Evolutionary conservation across 2,797 vertebrate genomes (phyloP), one percentile per base, ranked within the genome.

Genomic region (Threskiornis aethiopicus): DNA sequence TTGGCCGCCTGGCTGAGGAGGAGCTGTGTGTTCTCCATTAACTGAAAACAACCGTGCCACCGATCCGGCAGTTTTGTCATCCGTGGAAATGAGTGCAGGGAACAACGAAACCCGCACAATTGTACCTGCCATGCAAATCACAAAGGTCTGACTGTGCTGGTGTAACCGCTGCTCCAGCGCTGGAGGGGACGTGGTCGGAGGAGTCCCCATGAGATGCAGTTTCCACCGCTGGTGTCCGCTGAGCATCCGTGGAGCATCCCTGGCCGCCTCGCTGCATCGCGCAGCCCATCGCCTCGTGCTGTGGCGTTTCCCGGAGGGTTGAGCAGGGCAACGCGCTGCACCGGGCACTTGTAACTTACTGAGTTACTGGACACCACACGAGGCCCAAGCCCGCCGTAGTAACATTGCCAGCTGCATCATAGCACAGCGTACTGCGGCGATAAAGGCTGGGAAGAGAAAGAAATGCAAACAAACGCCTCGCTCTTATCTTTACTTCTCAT

Each of bases 401-500:
- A n/a, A n/a, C 5, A 22, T 6, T 78, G 52, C 54, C 86, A 73
- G 47, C 81, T 76, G 69, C 55, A 77, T 24, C 39, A 7, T 16
- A 13, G 10, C 62, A 28, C 2, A 7, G 29, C 0, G 0, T 14
- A 17, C 57, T 0, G 1, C 31, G 35, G 29, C 7, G 37, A 55
- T 25, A 72, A 82, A 49, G 31, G 35, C 10, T 73, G 67, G 26
- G 49, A 86, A 51, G 44, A 78, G 65, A 86, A 90, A 47, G 70
- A 89, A 92, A 79, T 0, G 0, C 65, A 70, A 80, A 57, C 49
- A 28, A 73, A 80, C 0, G 1, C 52, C 61, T 93, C 4, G 2
- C 28, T 92, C 46, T 79, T 76, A 44, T 18, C 66, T 71, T 78
- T 13, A 5, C 11, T 71, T 24, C 66, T 73, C 10, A 3, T 19